Base-by-base conservation (phyloP, 2,113 vertebrate species). In the Aviceda subcristata region DNA sequence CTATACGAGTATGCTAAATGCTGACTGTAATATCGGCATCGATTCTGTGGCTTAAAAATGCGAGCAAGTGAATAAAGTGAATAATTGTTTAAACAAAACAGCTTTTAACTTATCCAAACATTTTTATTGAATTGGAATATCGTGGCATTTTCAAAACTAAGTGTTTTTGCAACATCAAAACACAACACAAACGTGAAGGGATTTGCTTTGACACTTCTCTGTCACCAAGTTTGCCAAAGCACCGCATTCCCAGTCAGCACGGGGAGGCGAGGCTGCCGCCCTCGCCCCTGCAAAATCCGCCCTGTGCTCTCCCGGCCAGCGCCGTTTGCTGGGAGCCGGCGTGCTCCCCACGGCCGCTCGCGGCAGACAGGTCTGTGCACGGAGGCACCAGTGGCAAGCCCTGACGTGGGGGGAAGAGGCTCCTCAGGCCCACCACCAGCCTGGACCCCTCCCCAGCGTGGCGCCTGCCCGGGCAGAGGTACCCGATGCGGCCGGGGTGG, bases 291-390 rank as follows among this genome's bases (percentile, higher is more conserved):
- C 45, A 38, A 3, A 9, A 26, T 4, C 15, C 4, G 0, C 36
- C 53, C 23, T 7, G 30, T 3, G 4, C 12, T 32, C 38, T 19
- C 17, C 34, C 3, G 7, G 51, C n/a, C 59, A 41, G 46, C 3
- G 2, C 3, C 5, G 9, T 29, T 16, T 17, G 10, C 26, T 2
- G 18, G 30, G 17, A n/a, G 46, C 15, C 4, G 5, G 34, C 27
- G 2, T 7, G 4, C 22, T 53, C 36, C 46, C 60, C 18, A 1
- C 14, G 3, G 76, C 14, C 80, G 5, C n/a, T 20, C 9, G 2
- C 27, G 38, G 41, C 41, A 45, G 20, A 14, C 0, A 15, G n/a
- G 11, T 27, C 56, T 39, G 30, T 1, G 0, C 51, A 7, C 6
- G 21, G 21, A 56, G 59, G 32, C 39, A n/a, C 5, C 5, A 6